Conservation (phyloP, 2,888 invertebrate species). For the Anorthoa munda region DNA sequence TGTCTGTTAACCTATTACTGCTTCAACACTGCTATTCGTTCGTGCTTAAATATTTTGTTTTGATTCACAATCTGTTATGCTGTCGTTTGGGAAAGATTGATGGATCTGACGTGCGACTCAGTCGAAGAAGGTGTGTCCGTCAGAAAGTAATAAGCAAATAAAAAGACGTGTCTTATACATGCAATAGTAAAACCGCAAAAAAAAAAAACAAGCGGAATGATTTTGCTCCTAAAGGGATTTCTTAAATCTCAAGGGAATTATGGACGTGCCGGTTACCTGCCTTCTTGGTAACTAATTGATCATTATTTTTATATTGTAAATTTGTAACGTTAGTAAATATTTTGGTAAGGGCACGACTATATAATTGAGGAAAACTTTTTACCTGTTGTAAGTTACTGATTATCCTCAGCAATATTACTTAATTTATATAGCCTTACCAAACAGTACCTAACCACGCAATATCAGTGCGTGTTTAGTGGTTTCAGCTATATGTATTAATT, state of each 20-base stretch:
- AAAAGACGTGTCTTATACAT: not conserved
- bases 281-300: not conserved
- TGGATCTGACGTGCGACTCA: not conserved
- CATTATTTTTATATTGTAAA: not conserved
- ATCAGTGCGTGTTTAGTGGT: too few relatives aligned
- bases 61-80: not conserved
- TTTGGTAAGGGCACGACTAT: too few relatives aligned
- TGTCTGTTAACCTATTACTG: slow-evolving; percentile 15
- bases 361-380: not conserved
- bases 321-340: not conserved
- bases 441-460: too few relatives aligned
- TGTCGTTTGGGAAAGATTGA: not conserved
- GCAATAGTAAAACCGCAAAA: not conserved
- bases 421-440: too few relatives aligned
- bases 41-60: slow-evolving; percentile 22
- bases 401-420: too few relatives aligned
- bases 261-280: not conserved
- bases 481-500: too few relatives aligned
- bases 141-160: not conserved
- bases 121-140: not conserved
- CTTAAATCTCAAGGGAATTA: not conserved
- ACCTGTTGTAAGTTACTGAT: not conserved
- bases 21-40: not conserved
- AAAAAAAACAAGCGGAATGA: not conserved
- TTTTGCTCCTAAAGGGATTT: not conserved